Evolutionary conservation across 2,888 invertebrate species (phyloP).

Genomic region (Lathronympha strigana): DNA sequence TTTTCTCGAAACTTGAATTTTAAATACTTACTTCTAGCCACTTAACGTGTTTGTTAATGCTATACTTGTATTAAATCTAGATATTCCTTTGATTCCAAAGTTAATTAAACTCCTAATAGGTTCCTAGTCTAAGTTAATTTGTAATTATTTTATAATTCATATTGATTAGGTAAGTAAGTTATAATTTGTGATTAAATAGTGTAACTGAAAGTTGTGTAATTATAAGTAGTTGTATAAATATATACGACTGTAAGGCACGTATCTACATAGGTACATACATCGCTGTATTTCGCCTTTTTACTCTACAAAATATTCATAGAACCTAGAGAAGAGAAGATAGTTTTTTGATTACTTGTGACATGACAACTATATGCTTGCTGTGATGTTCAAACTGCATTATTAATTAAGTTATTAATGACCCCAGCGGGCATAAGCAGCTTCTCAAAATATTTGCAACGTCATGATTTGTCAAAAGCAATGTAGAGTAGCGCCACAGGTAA

Average conservation of each 20-base stretch:
- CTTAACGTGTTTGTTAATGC: constrained; percentile 10
- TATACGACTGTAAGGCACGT: background rate
- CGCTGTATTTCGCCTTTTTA: background rate
- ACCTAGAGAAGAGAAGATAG: no score
- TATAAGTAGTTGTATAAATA: background rate
- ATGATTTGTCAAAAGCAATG: background rate
- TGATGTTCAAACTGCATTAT: no score
- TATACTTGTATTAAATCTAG: constrained; percentile 37
- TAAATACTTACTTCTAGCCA: constrained; percentile 8
- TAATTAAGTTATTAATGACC: no score
- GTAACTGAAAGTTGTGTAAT: constrained; percentile 27
- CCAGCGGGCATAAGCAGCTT: no score
- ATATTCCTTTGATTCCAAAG: constrained; percentile 69
- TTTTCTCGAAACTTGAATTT: constrained; percentile 10
- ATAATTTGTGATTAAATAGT: constrained; percentile 32
- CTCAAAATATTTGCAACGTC: background rate
- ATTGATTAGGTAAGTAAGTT: constrained; percentile 29
- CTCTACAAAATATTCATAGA: background rate
- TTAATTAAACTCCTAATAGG: constrained; percentile 51
- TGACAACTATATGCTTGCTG: no score
- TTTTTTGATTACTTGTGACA: no score
- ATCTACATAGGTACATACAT: background rate
- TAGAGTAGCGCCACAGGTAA: background rate
- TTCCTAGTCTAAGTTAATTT: constrained; percentile 45
- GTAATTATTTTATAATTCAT: constrained; percentile 18